phyloP scores from a whole-genome alignment of 2,797 vertebrate species.

The Falco biarmicus region DNA sequence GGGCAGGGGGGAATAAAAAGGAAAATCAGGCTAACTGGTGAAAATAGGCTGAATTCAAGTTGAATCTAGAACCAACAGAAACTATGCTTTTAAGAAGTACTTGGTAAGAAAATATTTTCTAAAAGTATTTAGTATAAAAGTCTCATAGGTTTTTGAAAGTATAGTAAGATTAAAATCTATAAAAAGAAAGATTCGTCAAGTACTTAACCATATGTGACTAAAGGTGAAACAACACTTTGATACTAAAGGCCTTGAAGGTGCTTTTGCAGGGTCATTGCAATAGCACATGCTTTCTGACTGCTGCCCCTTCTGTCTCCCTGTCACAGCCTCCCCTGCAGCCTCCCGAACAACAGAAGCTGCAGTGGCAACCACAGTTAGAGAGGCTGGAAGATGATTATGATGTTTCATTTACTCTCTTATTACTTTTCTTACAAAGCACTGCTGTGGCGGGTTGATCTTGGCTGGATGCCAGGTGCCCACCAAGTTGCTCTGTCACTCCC shows the following conservation, averaged over 20 bases:
- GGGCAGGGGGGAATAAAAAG: too few relatives aligned
- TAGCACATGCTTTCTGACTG: fast-evolving
- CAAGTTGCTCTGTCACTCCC: background rate
- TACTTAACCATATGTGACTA: background rate
- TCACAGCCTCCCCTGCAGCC: background rate
- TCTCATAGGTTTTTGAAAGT: background rate
- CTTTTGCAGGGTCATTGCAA: background rate
- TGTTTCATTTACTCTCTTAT: background rate
- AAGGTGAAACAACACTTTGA: background rate
- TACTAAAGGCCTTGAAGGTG: background rate
- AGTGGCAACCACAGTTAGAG: background rate
- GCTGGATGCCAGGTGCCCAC: background rate
- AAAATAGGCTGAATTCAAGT: background rate
- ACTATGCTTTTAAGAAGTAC: background rate
- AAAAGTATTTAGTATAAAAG: background rate
- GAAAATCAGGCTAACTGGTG: background rate
- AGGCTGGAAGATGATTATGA: background rate
- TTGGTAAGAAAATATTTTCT: background rate
- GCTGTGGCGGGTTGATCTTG: background rate
- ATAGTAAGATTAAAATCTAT: background rate
- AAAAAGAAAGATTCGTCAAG: background rate
- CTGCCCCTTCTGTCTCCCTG: background rate
- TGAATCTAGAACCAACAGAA: background rate
- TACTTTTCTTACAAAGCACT: background rate
- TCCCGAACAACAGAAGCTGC: background rate